phyloP scores from a whole-genome alignment of 1,140 invertebrate genomes.

The Lepidurus packardi region DNA sequence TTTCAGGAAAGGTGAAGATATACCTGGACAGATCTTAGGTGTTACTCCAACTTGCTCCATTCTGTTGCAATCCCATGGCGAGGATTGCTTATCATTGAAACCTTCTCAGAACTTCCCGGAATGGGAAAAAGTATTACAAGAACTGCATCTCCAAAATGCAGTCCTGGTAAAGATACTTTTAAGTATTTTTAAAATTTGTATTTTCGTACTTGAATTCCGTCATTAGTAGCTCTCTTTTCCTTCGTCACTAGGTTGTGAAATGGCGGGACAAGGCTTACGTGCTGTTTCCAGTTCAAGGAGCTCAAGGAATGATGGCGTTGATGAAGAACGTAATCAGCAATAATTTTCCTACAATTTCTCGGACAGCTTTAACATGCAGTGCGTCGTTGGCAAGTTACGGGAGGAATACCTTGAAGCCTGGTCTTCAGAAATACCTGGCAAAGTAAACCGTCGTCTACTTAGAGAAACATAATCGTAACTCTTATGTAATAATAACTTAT shows the following conservation, averaged over 20 bases:
- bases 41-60: too few species aligned
- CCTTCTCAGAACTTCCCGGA: too few species aligned
- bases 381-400: background rate
- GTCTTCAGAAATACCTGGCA: background rate
- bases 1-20: too few species aligned
- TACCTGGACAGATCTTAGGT: too few species aligned
- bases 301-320: background rate
- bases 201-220: background rate
- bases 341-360: background rate
- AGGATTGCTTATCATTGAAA: too few species aligned
- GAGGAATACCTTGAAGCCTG: too few species aligned
- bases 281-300: background rate
- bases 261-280: background rate
- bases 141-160: too few species aligned
- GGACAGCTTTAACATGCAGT: background rate
- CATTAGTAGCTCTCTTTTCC: background rate
- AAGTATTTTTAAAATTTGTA: background rate
- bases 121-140: too few species aligned
- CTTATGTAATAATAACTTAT: background rate
- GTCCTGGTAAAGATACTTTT: background rate
- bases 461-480: too few species aligned
- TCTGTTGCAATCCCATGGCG: too few species aligned
- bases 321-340: background rate
- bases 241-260: background rate
- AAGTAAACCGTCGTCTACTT: background rate